These are phyloP conservation scores for Antheraea pernyi DNA, from an alignment of 1,140 invertebrate genomes.

Conservation along the genomic window DNA sequence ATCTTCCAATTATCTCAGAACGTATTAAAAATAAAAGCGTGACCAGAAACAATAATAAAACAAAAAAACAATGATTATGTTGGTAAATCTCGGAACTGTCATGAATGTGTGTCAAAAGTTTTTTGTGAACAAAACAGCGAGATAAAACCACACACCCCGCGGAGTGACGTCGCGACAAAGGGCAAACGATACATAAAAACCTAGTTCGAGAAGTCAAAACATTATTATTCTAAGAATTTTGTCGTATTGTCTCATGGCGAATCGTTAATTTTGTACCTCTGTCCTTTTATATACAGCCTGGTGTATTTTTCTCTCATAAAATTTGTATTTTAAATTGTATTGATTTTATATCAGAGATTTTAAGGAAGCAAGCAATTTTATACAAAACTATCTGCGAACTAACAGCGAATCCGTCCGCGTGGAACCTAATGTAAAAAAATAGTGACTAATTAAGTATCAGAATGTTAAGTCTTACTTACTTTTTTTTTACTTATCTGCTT, in stretches of 20 bases:
- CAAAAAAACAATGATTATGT: neutral
- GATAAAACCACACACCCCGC: neutral
- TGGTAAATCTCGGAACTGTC: neutral
- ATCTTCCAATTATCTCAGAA: too few species aligned
- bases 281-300: conserved; percentile 32
- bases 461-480: too few species aligned
- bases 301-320: neutral
- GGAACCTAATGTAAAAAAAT: too few species aligned
- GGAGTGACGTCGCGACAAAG: conserved; percentile 40
- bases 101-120: conserved; percentile 3
- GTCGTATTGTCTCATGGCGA: conserved; percentile 45
- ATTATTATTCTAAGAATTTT: conserved; percentile 53
- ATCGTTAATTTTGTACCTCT: conserved; percentile 38
- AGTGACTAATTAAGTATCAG: too few species aligned
- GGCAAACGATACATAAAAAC: conserved; percentile 32
- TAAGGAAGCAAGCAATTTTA: too few species aligned
- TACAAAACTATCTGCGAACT: too few species aligned
- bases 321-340: too few species aligned
- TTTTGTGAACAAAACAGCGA: conserved; percentile 1
- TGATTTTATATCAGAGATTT: too few species aligned
- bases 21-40: neutral
- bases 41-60: neutral
- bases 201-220: conserved; percentile 48
- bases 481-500: too few species aligned
- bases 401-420: too few species aligned